Conservation (phyloP, 53 echinoderm and acorn worm genomes). For the Stichopus horrens region DNA sequence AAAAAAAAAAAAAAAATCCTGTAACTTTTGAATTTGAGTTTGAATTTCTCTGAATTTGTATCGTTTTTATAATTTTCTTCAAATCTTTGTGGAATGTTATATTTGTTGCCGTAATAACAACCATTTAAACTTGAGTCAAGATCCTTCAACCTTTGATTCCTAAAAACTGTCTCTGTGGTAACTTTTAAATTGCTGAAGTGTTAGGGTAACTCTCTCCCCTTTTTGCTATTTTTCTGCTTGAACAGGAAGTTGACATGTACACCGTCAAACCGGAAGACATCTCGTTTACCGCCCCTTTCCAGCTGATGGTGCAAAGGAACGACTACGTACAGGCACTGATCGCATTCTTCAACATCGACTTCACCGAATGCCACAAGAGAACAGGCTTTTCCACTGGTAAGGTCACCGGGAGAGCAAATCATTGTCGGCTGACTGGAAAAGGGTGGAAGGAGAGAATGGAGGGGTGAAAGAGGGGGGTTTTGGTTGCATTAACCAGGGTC, state of each 20-base stretch:
- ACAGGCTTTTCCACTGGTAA: constrained; percentile 45
- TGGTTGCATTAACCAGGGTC: no score
- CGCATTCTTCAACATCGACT: constrained; percentile 97
- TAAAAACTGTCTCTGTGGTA: no score
- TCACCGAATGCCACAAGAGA: constrained; percentile 94
- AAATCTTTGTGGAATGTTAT: no score
- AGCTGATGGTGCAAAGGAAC: constrained; percentile 78
- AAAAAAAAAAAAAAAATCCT: no score
- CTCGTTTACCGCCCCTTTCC: constrained; percentile 81
- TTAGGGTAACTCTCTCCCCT: background rate
- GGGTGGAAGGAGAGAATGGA: background rate
- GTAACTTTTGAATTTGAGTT: no score
- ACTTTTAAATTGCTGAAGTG: no score
- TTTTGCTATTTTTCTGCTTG: background rate
- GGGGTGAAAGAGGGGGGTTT: background rate
- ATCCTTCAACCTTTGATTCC: no score
- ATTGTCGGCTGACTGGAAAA: background rate
- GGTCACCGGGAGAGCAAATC: background rate
- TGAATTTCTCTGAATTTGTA: no score
- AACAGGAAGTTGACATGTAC: constrained; percentile 95
- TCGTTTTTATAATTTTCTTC: no score
- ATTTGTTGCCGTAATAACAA: no score
- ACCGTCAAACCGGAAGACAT: constrained; percentile 84
- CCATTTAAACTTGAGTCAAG: no score
- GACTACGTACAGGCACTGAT: constrained; percentile 96